Conservation (phyloP, 2,888 invertebrate species). For the Dione vanillae region DNA sequence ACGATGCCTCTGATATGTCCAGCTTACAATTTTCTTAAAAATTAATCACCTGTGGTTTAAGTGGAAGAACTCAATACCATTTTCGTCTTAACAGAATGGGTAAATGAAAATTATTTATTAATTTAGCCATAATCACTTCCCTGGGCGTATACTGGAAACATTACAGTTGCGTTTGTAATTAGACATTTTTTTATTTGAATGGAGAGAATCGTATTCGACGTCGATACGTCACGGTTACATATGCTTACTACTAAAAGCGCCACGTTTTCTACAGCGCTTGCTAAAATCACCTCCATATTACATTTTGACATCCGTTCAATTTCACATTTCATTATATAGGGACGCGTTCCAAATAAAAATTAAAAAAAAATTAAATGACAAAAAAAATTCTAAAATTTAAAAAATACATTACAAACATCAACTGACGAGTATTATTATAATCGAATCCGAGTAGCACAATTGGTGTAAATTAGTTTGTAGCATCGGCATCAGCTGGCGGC, state of each 20-base stretch:
- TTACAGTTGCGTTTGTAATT: background rate
- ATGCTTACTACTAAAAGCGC: constrained; percentile 20
- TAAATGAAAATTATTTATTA: background rate
- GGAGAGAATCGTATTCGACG: constrained; percentile 9
- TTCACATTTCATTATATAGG: background rate
- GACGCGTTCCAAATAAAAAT: background rate
- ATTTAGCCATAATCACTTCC: background rate
- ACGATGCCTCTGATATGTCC: constrained; percentile 6
- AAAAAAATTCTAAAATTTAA: too few relatives aligned
- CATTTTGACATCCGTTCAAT: constrained; percentile 1
- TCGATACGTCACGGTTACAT: constrained; percentile 33
- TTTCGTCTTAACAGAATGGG: background rate
- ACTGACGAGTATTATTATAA: background rate
- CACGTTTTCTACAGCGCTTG: constrained; percentile 1
- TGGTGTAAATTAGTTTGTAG: background rate
- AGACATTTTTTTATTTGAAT: background rate
- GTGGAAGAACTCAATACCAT: background rate
- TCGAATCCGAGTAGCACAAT: background rate
- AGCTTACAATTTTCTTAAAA: background rate
- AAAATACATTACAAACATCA: background rate
- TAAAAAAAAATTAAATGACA: too few relatives aligned
- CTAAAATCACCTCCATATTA: background rate
- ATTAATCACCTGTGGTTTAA: background rate
- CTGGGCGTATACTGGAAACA: background rate
- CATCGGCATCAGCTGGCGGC: background rate